Percentiles rank a stretch among this genome's conserved stretches.
These are phyloP conservation scores for Pterostichus madidus DNA, from an alignment of 2,888 invertebrate genomes.

Conservation along the genomic window DNA sequence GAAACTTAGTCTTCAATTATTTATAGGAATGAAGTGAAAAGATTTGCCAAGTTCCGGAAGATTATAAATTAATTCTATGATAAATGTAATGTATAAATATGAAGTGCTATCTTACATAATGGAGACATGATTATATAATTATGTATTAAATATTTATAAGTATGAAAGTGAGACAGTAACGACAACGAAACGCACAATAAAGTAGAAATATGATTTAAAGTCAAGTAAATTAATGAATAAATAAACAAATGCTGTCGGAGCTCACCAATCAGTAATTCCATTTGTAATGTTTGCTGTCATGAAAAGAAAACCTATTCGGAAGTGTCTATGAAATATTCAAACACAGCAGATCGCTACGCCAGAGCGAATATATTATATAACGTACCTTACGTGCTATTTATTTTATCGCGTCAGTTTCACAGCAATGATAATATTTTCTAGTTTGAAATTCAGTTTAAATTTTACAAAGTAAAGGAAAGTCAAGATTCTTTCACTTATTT, in stretches of 20 bases:
- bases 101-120: too few relatives aligned
- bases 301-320: conserved; percentile 38
- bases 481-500: background rate
- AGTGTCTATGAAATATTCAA: conserved; percentile 49
- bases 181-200: too few relatives aligned
- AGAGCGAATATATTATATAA: conserved; percentile 34
- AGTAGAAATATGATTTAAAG: too few relatives aligned
- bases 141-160: too few relatives aligned
- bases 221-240: background rate
- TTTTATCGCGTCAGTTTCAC: conserved; percentile 46
- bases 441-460: conserved; percentile 47
- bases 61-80: too few relatives aligned
- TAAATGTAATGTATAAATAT: too few relatives aligned
- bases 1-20: too few relatives aligned
- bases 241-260: background rate
- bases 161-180: too few relatives aligned
- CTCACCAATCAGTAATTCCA: conserved; percentile 35
- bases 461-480: background rate
- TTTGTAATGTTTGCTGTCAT: conserved; percentile 47
- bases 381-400: conserved; percentile 39
- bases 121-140: too few relatives aligned
- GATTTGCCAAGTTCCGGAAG: too few relatives aligned
- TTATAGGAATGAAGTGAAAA: too few relatives aligned
- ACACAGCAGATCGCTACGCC: conserved; percentile 27
- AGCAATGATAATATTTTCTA: conserved; percentile 47